Evolutionary conservation across 2,888 invertebrate species (phyloP).

Genomic region (Clanis bilineata): DNA sequence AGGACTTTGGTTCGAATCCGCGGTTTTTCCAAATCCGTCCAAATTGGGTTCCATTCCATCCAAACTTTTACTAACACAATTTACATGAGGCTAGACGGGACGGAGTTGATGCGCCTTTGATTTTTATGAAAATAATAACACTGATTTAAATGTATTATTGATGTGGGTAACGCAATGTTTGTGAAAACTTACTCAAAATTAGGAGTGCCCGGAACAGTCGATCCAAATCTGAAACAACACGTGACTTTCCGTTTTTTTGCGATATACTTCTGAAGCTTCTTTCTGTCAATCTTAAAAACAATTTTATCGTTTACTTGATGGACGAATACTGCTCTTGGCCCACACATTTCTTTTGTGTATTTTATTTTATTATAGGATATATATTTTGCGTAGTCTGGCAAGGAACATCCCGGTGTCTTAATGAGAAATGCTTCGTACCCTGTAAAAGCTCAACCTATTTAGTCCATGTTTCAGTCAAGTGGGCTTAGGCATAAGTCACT

Average conservation of each 20-base stretch:
- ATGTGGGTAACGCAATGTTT: no score
- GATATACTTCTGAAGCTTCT: constrained; percentile 33
- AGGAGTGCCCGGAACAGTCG: neutral
- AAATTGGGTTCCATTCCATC: no score
- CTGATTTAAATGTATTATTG: no score
- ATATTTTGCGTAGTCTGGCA: constrained; percentile 53
- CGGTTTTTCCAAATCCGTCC: no score
- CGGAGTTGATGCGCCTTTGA: no score
- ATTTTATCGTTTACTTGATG: constrained; percentile 37
- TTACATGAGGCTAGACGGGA: no score
- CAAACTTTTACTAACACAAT: no score
- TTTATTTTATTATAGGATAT: constrained; percentile 34
- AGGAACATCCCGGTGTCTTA: constrained; percentile 54
- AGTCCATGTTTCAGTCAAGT: neutral
- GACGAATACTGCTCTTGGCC: constrained; percentile 44
- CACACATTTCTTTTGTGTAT: constrained; percentile 36
- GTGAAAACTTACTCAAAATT: neutral
- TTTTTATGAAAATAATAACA: no score
- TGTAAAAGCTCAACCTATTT: constrained; percentile 17
- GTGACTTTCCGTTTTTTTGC: constrained; percentile 27
- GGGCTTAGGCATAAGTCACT: no score
- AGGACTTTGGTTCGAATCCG: no score
- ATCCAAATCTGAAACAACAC: constrained; percentile 53
- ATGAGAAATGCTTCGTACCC: constrained; percentile 33
- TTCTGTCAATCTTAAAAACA: constrained; percentile 40